Percentiles rank a stretch among this genome's conserved stretches.
Evolutionary conservation across 2,888 invertebrate species (phyloP).

Genomic region (Allolobophora icterica): DNA sequence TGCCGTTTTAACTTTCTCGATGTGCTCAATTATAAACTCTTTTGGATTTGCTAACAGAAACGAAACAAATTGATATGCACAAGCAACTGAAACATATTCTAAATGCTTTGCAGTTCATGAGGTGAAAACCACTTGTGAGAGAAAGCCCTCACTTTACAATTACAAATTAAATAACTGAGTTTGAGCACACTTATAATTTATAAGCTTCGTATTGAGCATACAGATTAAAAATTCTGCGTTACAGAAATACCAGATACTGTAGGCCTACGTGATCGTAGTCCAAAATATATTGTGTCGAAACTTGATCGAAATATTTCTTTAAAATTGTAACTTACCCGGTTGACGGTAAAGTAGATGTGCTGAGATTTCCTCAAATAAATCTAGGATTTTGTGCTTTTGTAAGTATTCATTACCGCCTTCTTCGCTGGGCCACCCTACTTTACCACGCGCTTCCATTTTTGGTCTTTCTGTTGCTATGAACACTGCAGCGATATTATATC

Average conservation of each 20-base stretch:
- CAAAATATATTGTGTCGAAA: neutral
- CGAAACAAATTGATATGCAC: neutral
- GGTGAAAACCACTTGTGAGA: neutral
- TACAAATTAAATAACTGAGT: neutral
- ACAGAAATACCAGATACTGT: too few relatives aligned
- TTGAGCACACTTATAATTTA: too few relatives aligned
- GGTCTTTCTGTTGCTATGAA: constrained; percentile 18
- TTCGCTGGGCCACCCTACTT: neutral
- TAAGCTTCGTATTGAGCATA: too few relatives aligned
- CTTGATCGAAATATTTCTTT: neutral
- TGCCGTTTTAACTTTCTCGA: constrained; percentile 4
- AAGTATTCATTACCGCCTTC: constrained; percentile 28
- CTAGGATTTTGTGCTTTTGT: constrained; percentile 34
- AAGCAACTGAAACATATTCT: neutral
- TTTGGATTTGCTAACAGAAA: constrained; percentile 28
- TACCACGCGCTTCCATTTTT: neutral
- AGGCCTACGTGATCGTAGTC: neutral
- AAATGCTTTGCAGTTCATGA: neutral
- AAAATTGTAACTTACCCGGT: constrained; percentile 14
- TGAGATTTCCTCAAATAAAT: constrained; percentile 30
- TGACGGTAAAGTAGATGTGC: constrained; percentile 32
- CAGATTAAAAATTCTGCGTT: too few relatives aligned
- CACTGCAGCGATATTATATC: neutral
- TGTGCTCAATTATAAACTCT: constrained; percentile 30
- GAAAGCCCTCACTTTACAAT: neutral